A percentile compares a stretch with the other conserved stretches of the same genome.
Conservation (phyloP, 2,113 vertebrate genomes). For the Microtus oregoni region DNA sequence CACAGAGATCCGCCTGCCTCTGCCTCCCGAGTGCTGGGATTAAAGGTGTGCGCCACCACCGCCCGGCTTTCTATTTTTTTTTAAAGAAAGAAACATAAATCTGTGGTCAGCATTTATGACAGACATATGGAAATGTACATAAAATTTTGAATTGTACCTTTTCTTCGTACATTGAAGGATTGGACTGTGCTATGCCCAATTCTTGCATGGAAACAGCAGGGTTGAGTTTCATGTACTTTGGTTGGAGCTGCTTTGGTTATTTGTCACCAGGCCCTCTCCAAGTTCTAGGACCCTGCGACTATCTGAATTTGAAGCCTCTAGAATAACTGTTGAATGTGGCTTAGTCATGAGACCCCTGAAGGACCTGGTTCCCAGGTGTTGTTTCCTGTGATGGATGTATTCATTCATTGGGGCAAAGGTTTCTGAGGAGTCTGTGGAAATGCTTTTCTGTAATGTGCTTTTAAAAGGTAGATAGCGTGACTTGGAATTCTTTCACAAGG, state of each 20-base stretch:
- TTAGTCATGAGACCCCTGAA: not conserved
- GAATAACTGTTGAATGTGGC: not conserved
- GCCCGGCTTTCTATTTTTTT: too few relatives aligned
- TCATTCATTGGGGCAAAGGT: not conserved
- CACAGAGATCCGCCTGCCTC: too few relatives aligned
- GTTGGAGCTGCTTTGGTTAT: not conserved
- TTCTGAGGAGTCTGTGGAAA: slow-evolving; percentile 26
- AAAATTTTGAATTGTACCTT: not conserved
- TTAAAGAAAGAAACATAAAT: not conserved
- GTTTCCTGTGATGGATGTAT: not conserved
- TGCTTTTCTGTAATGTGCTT: not conserved
- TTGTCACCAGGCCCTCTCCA: not conserved
- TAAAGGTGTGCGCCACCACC: too few relatives aligned
- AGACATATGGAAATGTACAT: not conserved
- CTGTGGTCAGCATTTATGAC: not conserved
- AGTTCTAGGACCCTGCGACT: not conserved
- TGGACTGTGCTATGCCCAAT: not conserved
- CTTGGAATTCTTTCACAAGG: slow-evolving; percentile 34
- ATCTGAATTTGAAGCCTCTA: slow-evolving; percentile 33
- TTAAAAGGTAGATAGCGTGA: slow-evolving; percentile 12
- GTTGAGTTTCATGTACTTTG: not conserved
- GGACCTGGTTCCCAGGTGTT: not conserved
- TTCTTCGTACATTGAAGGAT: not conserved
- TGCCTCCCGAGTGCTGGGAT: too few relatives aligned
- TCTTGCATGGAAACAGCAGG: not conserved